Evolutionary conservation across 2,888 invertebrate genomes (phyloP).

Genomic region (Euzetes globulus): DNA sequence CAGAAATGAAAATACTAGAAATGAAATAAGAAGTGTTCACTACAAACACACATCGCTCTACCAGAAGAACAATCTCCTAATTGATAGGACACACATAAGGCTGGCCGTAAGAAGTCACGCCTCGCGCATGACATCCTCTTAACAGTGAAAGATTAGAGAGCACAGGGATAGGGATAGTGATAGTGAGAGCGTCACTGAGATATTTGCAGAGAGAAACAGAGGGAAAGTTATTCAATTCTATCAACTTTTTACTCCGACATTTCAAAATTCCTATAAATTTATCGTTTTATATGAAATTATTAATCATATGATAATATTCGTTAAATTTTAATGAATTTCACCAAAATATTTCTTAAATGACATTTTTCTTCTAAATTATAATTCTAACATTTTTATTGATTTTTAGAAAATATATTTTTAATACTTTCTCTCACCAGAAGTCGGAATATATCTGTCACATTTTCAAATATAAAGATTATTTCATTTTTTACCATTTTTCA

Average conservation of each 20-base stretch:
- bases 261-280: no score
- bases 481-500: no score
- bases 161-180: neutral
- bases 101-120: neutral
- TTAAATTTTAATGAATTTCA: neutral
- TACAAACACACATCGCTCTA: constrained; percentile 12
- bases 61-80: constrained; percentile 25
- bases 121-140: constrained; percentile 10
- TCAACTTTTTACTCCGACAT: no score
- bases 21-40: constrained; percentile 19
- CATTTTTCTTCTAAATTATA: neutral
- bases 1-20: constrained; percentile 25
- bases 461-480: no score
- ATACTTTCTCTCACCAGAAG: neutral
- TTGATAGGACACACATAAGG: constrained; percentile 30
- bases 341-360: neutral
- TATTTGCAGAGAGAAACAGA: neutral
- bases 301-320: neutral
- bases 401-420: neutral
- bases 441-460: no score
- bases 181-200: neutral
- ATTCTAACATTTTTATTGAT: neutral
- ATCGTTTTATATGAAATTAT: neutral
- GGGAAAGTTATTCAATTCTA: neutral
- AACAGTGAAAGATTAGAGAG: neutral